phyloP scores from a whole-genome alignment of 2,113 vertebrate genomes.

The Centropus unirufus region DNA sequence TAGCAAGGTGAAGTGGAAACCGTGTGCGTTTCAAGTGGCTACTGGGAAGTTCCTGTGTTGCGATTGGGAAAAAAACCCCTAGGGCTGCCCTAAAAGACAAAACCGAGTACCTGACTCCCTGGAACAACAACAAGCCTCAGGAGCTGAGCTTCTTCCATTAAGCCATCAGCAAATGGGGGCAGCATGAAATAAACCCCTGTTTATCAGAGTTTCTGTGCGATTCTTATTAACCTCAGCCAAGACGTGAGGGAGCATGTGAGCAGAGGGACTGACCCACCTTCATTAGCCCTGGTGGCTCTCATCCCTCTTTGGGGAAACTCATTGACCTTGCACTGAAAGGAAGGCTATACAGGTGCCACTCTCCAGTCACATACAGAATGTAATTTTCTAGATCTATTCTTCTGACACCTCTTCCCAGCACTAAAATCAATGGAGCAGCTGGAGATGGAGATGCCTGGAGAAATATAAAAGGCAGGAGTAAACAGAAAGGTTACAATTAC shows the following conservation, averaged over 20 bases:
- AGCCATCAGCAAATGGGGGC: neutral
- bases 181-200: neutral
- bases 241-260: neutral
- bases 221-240: neutral
- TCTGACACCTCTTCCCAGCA: neutral
- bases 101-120: neutral
- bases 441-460: neutral
- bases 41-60: neutral
- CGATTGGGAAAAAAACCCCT: accelerated
- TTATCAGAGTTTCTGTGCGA: neutral
- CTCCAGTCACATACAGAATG: neutral
- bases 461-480: neutral
- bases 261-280: neutral
- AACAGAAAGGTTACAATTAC: neutral
- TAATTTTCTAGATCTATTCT: neutral
- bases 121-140: neutral
- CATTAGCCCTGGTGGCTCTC: neutral
- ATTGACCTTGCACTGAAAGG: neutral
- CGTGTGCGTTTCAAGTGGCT: neutral
- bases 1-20: neutral
- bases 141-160: neutral
- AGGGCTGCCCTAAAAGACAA: neutral
- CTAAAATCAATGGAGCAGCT: neutral
- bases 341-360: neutral
- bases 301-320: neutral